Percentiles rank a stretch among this genome's conserved stretches.
Conservation (phyloP, 2,797 vertebrate species). For the Oreochromis mossambicus region DNA sequence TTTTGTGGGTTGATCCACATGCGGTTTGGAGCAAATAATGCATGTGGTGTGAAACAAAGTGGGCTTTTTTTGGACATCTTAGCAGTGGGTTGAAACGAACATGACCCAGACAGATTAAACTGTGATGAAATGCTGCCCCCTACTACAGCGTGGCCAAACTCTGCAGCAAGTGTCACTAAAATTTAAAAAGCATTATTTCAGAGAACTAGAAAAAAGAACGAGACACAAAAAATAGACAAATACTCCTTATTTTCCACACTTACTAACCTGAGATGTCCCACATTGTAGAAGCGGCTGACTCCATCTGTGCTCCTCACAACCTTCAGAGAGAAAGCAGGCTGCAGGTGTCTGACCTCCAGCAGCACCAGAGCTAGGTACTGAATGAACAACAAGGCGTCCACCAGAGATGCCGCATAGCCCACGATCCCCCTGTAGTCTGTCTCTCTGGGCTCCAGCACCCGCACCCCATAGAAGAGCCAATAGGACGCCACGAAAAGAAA, state of each 20-base stretch:
- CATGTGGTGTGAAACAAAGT: neutral
- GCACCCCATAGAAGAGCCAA: constrained; percentile 89
- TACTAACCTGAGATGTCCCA: constrained; percentile 85
- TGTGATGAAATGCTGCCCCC: neutral
- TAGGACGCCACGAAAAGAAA: constrained; percentile 89
- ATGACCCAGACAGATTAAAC: neutral
- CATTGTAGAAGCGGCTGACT: constrained; percentile 86
- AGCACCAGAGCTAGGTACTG: constrained; percentile 89
- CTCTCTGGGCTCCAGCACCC: constrained; percentile 83
- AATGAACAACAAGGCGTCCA: constrained; percentile 88
- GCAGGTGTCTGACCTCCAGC: constrained; percentile 86
- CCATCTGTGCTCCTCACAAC: constrained; percentile 86
- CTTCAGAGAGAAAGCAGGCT: constrained; percentile 87
- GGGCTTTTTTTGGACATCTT: neutral
- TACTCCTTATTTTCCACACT: fast-evolving
- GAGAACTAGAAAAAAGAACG: fast-evolving
- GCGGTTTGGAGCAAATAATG: neutral
- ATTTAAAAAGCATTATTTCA: neutral
- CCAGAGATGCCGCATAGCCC: constrained; percentile 85
- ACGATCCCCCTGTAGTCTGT: constrained; percentile 86
- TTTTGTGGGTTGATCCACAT: neutral
- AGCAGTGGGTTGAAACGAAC: fast-evolving
- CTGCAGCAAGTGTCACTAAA: neutral
- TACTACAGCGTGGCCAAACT: neutral
- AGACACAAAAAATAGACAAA: neutral